Evolutionary conservation across 2,888 invertebrate species (phyloP).

Genomic region (Mechanitis messenoides): DNA sequence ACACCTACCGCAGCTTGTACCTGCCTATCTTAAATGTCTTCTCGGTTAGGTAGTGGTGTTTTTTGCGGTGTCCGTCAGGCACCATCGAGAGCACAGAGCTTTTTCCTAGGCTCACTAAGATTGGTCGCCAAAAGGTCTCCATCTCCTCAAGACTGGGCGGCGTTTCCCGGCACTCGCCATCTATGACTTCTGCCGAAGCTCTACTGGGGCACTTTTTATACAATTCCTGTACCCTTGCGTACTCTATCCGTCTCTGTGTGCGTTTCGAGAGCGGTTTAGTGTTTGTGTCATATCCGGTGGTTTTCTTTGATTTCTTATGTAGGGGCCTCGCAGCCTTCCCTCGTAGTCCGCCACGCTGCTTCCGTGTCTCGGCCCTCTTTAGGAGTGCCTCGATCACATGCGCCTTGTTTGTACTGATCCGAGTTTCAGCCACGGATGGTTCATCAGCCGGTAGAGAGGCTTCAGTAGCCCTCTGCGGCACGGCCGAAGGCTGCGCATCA

Average conservation of each 20-base stretch:
- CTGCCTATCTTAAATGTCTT: not conserved
- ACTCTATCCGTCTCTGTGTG: conserved; percentile 23
- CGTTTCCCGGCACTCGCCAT: conserved; percentile 21
- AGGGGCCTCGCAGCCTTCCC: not conserved
- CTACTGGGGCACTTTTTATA: conserved; percentile 23
- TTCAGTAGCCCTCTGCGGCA: not conserved
- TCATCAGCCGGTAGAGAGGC: not conserved
- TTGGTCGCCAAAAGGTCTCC: conserved; percentile 30
- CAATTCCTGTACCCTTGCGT: conserved; percentile 27
- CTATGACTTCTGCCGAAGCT: conserved; percentile 27
- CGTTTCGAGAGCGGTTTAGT: conserved; percentile 11
- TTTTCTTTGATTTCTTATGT: too few relatives aligned
- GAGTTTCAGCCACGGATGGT: not conserved
- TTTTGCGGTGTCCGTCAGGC: too few relatives aligned
- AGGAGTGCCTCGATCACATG: conserved; percentile 9
- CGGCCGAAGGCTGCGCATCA: not conserved
- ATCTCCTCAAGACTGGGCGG: conserved; percentile 23
- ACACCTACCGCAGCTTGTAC: too few relatives aligned
- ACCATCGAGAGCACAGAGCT: conserved; percentile 36
- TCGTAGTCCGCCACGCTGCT: not conserved
- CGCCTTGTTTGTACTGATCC: not conserved
- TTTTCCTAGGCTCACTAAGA: conserved; percentile 32
- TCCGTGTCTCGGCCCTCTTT: not conserved
- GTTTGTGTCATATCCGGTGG: conserved; percentile 1
- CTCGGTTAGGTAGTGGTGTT: not conserved